Percentiles rank a stretch among this genome's conserved stretches.
These are phyloP conservation scores for Muricea muricata DNA, from an alignment of 92 coral and sea anemone genomes.

Conservation along the genomic window DNA sequence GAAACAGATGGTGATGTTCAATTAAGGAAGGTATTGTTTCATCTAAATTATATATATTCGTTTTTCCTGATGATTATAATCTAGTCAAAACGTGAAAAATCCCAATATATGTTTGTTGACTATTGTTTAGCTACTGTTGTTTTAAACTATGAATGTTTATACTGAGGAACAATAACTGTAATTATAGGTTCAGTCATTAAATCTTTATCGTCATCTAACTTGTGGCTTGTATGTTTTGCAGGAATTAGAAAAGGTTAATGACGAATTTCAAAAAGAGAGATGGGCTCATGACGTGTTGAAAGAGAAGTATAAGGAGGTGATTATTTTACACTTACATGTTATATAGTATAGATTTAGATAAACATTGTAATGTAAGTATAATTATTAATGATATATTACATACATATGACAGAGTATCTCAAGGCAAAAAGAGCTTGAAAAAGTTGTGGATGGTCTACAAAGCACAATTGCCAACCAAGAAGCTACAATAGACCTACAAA, in stretches of 20 bases:
- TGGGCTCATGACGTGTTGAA: no score
- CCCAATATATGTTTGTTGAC: no score
- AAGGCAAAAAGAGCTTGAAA: conserved; percentile 40
- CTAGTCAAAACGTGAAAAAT: no score
- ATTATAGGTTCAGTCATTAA: neutral
- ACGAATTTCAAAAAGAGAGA: neutral
- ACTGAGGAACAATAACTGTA: neutral
- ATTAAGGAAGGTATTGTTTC: no score
- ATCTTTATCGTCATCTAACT: neutral
- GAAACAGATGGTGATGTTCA: no score
- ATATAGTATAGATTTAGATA: no score
- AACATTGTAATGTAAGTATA: neutral
- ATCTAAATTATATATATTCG: no score
- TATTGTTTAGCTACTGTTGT: no score
- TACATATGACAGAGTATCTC: neutral
- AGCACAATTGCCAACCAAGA: neutral
- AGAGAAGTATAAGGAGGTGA: neutral
- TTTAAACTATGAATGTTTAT: no score
- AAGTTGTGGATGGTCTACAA: neutral
- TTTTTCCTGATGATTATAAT: no score
- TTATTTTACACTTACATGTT: neutral
- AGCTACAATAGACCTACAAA: neutral
- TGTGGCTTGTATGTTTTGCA: neutral
- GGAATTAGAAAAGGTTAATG: neutral
- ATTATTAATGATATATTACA: no score